Evolutionary conservation across 2,888 invertebrate genomes (phyloP).

Genomic region (Caenorhabditis sp.): DNA sequence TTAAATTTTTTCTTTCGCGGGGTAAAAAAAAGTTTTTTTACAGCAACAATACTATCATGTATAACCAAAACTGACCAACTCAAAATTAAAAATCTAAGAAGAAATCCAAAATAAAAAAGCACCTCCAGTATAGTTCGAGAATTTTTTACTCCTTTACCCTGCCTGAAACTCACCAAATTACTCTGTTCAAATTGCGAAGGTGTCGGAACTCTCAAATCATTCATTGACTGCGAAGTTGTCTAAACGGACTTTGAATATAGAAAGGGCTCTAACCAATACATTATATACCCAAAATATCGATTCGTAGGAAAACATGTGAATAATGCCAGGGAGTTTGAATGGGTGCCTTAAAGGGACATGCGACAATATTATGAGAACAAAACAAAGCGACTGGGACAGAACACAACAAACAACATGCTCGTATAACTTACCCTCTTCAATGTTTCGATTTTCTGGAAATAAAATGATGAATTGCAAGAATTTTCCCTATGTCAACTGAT

Average conservation of each 20-base stretch:
- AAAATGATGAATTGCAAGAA: background rate
- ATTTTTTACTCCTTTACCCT: too few species aligned
- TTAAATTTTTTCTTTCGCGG: too few species aligned
- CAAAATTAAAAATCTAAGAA: too few species aligned
- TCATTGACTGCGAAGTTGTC: slow-evolving; percentile 42
- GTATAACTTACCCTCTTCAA: slow-evolving; percentile 63
- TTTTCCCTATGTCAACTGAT: background rate
- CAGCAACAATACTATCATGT: too few species aligned
- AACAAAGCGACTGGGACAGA: background rate
- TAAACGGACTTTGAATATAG: slow-evolving; percentile 12
- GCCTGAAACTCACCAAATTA: slow-evolving; percentile 23
- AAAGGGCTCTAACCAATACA: too few species aligned
- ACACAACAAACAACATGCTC: slow-evolving; percentile 6
- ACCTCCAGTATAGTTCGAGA: too few species aligned
- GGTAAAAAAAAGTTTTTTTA: too few species aligned
- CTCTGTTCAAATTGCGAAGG: slow-evolving; percentile 25
- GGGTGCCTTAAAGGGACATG: slow-evolving; percentile 5
- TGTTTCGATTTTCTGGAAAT: slow-evolving; percentile 65
- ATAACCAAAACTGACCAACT: too few species aligned
- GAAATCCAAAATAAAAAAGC: too few species aligned
- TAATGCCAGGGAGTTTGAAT: slow-evolving; percentile 2
- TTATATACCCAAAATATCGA: background rate
- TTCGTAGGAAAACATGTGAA: slow-evolving; percentile 1
- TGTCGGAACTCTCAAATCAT: slow-evolving; percentile 25
- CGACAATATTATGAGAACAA: slow-evolving; percentile 3